Base-by-base conservation (phyloP, 1,140 invertebrate genomes). In the Chrysomallon squamiferum region DNA sequence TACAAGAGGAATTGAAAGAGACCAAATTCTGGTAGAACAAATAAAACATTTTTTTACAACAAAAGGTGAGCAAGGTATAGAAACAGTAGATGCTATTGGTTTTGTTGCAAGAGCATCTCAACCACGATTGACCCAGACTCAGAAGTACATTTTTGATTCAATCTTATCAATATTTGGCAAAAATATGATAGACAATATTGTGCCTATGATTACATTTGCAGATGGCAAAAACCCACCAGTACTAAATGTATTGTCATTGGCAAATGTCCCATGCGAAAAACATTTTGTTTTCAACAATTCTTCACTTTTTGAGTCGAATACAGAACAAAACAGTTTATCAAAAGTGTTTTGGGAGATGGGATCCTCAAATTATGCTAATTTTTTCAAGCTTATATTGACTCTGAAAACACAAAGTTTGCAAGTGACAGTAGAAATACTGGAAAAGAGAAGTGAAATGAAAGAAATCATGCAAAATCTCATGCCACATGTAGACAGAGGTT, bases 131-230 rank as follows among this genome's bases (percentile, higher is more conserved):
- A 38, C 35, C 15, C 35, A 5, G 15, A 38, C 35, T 38, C 35
- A 38, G 15, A 38, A 5, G 15, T 38, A 38, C 35, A 38, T 38
- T 15, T 75, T 74, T 54, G 59, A 77, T 32, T 47, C 65, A 5
- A 67, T 77, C 32, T 38, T 78, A 32, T 69, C 72, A 13, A 49
- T 77, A 18, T 78, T 78, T 64, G 76, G 76, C 4, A 69, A 75
- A 41, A 69, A 78, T 32, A 69, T 77, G 30, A 58, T 59, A 56
- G 60, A 66, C 11, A 77, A 77, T 47, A 74, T 77, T 20, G 71
- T 68, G 27, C 43, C 64, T 13, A 38, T 78, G 33, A 62, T 75
- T 35, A 76, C 75, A 38, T 78, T 77, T 68, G 66, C 69, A 25
- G 76, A 78, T 38, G 35, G 35, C 5, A 38, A 38, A 38, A 15